Percentiles rank a stretch among this genome's conserved stretches.
Evolutionary conservation across 2,113 vertebrate genomes (phyloP).

Genomic region (Cyphomyrus discorhynchus): DNA sequence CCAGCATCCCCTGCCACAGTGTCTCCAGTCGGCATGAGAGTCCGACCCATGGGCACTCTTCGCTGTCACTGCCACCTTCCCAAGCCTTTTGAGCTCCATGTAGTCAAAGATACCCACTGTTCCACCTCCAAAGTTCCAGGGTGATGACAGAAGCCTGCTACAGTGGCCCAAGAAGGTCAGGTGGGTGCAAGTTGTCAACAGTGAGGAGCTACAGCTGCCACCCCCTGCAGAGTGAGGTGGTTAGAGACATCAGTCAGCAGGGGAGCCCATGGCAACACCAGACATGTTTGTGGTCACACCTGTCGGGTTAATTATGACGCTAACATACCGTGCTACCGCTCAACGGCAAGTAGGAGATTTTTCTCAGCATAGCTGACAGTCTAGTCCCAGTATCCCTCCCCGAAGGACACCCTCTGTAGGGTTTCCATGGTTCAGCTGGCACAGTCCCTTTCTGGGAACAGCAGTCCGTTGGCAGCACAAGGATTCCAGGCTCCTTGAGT

Average conservation of each 20-base stretch:
- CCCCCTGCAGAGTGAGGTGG: constrained; percentile 49
- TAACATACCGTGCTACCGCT: constrained; percentile 31
- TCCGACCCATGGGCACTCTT: neutral
- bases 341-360: neutral
- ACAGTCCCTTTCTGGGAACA: neutral
- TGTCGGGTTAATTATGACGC: constrained; percentile 55
- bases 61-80: neutral
- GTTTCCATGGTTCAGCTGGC: neutral
- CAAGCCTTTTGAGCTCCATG: neutral
- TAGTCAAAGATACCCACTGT: neutral
- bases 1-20: neutral
- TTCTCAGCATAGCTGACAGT: constrained; percentile 50
- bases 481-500: neutral
- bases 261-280: constrained; percentile 47
- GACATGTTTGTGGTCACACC: constrained; percentile 48
- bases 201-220: constrained; percentile 46
- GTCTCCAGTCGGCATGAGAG: neutral
- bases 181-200: neutral
- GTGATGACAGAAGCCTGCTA: neutral
- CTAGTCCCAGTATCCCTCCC: neutral
- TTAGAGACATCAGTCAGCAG: constrained; percentile 47
- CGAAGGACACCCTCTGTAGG: neutral
- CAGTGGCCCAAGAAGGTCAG: neutral
- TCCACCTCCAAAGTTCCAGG: neutral
- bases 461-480: neutral